Base-by-base conservation (phyloP, 2,797 vertebrate genomes). In the Nannoperca obscura region DNA sequence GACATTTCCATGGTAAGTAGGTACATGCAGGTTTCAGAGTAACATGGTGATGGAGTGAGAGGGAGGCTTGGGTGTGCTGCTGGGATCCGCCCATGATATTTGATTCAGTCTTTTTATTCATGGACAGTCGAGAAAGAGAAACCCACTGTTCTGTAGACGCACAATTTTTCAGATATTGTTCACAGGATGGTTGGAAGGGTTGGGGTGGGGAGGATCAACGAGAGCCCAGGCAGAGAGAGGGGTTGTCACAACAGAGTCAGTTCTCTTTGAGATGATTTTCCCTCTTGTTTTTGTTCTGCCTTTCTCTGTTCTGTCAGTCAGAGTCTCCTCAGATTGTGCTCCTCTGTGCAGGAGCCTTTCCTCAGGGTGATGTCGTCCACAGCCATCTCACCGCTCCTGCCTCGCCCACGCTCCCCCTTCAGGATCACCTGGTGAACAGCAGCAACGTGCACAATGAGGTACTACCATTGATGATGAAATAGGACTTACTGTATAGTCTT, bases 341-440 rank as follows among this genome's bases (percentile, higher is more conserved):
- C 95, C 85, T 96, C 96, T 38, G 95, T 91, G 93, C 98, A 99
- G 78, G 79, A 93, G 86, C 97, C 97, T 94, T 92, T 97, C 84
- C 90, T 96, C 92, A 99, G 90, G 88, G 93, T 95, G 86, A 99
- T 95, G 76, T 99, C 97, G 49, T 99, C 98, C 90, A 99, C 93
- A 2, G 95, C 97, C 91, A 99, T 97, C 90, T 97, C 96, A 1
- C 97, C 97, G 0, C 85, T 90, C 86, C 95, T 90, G 78, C 96
- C 96, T 80, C 94, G 95, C 85, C 95, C 95, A 27, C 96, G 96
- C 86, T 98, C 97, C 0, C 97, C 98, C 94, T 96, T 99, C 91
- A 99, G 96, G 89, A 98, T 96, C 90, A 99, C 95, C 98, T 99
- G 88, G 20, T 50, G 78, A 79, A 92, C 83, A 82, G 78, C 77